These are phyloP conservation scores for Parus major DNA, from an alignment of 2,113 vertebrate genomes.

Conservation along the genomic window DNA sequence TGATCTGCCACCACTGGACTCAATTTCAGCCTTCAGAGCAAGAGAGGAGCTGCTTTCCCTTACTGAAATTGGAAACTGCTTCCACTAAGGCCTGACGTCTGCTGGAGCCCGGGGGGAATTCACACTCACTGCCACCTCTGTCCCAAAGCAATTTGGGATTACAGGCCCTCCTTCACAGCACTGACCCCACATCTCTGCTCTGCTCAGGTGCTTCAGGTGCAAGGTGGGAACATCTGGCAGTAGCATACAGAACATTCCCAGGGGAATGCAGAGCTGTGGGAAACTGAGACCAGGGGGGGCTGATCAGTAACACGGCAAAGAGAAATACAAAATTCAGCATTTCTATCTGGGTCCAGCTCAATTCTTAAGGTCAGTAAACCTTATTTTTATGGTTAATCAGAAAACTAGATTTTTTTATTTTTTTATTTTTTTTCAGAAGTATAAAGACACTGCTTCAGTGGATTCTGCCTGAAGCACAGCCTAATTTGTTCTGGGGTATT, in stretches of 20 bases:
- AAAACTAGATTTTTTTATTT: background rate
- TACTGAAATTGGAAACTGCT: background rate
- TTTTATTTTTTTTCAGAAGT: background rate
- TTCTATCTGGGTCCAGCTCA: background rate
- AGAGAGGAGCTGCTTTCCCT: background rate
- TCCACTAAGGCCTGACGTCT: background rate
- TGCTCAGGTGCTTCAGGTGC: background rate
- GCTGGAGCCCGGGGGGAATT: background rate
- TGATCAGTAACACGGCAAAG: background rate
- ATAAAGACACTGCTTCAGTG: background rate
- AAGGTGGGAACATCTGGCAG: background rate
- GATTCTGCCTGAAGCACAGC: background rate
- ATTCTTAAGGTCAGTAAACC: background rate
- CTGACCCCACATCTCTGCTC: background rate
- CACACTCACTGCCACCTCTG: background rate
- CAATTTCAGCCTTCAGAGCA: background rate
- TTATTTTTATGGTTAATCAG: no score
- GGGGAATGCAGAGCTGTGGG: background rate
- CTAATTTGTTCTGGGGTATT: background rate
- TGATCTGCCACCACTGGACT: background rate
- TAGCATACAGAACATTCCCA: background rate
- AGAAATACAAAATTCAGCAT: background rate
- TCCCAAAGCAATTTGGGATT: background rate
- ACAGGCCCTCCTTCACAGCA: background rate
- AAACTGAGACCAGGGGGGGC: background rate